Conservation (phyloP, 2,797 vertebrate genomes). For the Typhlichthys subterraneus region DNA sequence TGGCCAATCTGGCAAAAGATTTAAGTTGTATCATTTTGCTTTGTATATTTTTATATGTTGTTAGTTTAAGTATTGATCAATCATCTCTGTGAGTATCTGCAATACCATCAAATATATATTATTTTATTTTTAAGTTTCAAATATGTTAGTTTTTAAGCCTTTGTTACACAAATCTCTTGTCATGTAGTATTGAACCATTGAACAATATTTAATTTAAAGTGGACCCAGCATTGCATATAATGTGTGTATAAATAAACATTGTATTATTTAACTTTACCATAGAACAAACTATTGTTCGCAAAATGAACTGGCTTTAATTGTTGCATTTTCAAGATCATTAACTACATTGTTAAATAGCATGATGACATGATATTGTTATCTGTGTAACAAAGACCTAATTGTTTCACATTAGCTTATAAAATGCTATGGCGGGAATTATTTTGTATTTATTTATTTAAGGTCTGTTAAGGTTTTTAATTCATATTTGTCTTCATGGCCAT, state of each 20-base stretch:
- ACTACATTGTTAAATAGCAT: neutral
- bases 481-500: neutral
- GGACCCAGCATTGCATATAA: too few species aligned
- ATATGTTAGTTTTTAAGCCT: slow-evolving; percentile 9
- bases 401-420: neutral
- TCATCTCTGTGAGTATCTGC: neutral
- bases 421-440: neutral
- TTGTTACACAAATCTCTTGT: slow-evolving; percentile 8
- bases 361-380: neutral
- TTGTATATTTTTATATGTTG: slow-evolving; percentile 9
- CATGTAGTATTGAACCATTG: neutral
- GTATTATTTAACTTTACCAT: too few species aligned
- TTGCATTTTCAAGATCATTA: neutral
- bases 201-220: too few species aligned
- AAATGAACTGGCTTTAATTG: neutral
- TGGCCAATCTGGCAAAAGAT: too few species aligned
- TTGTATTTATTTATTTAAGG: neutral
- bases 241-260: neutral
- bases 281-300: neutral
- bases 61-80: neutral
- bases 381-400: slow-evolving; percentile 4
- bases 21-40: neutral
- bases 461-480: neutral
- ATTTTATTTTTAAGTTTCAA: neutral
- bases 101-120: neutral